A percentile compares a stretch with the other conserved stretches of the same genome.
phyloP scores from a whole-genome alignment of 2,797 vertebrate genomes.

The Danio kyathit region DNA sequence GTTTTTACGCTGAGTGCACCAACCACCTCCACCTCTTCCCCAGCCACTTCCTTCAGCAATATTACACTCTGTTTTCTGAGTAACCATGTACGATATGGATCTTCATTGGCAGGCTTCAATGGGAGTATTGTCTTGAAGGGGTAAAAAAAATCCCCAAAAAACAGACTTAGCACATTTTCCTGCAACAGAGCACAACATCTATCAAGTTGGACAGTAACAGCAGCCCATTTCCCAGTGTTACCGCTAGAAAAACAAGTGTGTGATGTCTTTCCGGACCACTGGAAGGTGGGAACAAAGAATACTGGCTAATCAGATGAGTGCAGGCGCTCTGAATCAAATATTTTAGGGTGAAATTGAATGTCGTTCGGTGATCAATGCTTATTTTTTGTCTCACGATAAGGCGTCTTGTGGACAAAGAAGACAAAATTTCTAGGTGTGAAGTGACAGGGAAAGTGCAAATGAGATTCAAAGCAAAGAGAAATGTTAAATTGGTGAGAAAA shows the following conservation, averaged over 20 bases:
- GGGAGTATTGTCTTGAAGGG: constrained; percentile 52
- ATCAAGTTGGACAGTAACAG: constrained; percentile 55
- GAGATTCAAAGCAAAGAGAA: constrained; percentile 18
- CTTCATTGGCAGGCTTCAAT: constrained; percentile 56
- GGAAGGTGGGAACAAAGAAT: constrained; percentile 44
- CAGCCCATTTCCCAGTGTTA: constrained; percentile 27
- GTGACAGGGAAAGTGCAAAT: constrained; percentile 17
- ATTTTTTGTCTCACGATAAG: constrained; percentile 18
- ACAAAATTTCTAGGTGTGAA: constrained; percentile 30
- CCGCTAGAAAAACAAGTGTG: constrained; percentile 42
- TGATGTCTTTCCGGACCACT: constrained; percentile 46
- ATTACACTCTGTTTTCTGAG: constrained; percentile 46
- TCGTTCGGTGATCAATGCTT: constrained; percentile 32
- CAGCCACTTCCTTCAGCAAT: constrained; percentile 47
- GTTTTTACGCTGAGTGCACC: constrained; percentile 33
- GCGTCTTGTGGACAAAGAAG: constrained; percentile 11
- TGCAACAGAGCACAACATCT: constrained; percentile 58
- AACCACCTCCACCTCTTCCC: constrained; percentile 48
- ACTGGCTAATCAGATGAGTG: constrained; percentile 44
- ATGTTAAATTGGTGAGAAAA: not conserved
- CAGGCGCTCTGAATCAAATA: constrained; percentile 46
- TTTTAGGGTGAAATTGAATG: constrained; percentile 31
- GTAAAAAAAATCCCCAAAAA: constrained; percentile 20
- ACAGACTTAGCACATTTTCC: constrained; percentile 52
- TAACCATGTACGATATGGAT: constrained; percentile 51